Conservation (phyloP, 1,140 invertebrate genomes). For the Apis dorsata region DNA sequence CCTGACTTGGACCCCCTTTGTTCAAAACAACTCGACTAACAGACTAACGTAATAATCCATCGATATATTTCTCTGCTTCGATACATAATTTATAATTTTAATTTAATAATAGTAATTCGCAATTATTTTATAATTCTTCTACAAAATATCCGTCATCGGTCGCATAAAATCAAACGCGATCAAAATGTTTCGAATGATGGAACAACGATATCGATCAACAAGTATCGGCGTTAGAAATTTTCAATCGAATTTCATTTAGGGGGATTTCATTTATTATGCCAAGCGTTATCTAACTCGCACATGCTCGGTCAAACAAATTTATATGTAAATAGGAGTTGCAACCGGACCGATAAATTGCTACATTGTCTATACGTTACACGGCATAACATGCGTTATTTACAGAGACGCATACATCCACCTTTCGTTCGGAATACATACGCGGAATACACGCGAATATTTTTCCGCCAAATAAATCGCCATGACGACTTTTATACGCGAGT, state of each 20-base stretch:
- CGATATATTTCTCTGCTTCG: too few species aligned
- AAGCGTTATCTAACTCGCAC: conserved; percentile 31
- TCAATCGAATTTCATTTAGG: background rate
- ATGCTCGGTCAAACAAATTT: conserved; percentile 14
- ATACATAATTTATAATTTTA: too few species aligned
- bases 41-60: too few species aligned
- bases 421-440: too few species aligned
- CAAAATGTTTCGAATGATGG: too few species aligned
- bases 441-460: conserved; percentile 18
- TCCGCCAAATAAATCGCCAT: conserved; percentile 22
- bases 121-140: too few species aligned
- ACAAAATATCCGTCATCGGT: too few species aligned
- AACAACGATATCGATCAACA: background rate
- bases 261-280: background rate
- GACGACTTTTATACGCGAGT: background rate
- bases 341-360: conserved; percentile 18
- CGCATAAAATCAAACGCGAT: too few species aligned
- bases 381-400: conserved; percentile 30
- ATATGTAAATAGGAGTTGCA: conserved; percentile 24
- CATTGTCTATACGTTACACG: conserved; percentile 5
- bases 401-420: background rate
- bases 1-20: too few species aligned
- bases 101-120: too few species aligned
- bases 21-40: too few species aligned
- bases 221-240: background rate